Evolutionary conservation across 2,797 vertebrate species (phyloP), one percentile per base, ranked within the genome.

Genomic region (Jordanella pulchra): DNA sequence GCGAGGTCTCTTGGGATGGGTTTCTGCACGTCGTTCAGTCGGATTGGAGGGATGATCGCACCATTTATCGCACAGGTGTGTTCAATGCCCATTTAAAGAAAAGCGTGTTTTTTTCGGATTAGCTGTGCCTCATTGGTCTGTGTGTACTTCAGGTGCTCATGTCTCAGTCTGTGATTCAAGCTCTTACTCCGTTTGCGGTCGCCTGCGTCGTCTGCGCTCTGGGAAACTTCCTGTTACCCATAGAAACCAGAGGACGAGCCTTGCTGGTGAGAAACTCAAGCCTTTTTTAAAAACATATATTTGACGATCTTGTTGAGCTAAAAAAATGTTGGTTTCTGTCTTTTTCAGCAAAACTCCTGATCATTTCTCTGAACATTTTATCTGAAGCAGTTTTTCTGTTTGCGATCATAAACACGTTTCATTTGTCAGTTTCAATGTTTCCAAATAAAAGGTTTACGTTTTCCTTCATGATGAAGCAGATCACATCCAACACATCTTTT

Each of bases 41-140:
- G 96, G 1, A 93, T 98, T 1, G 98, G 98, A 39, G 97, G 97
- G 0, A 97, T 99, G 96, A 94, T 97, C 0, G 97, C 97, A 0
- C 98, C 98, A 0, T 99, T 99, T 81, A 97, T 98, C 61, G 94
- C 97, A 39, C 97, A 99, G 92, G 97, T 98, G 90, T 0, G 78
- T 77, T 55, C 0, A 13, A 3, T 11, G 7, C 66, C 32, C 44
- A 45, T 7, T 3, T 7, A 0, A 0, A 15, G n/a, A n/a, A 6
- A 32, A 18, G 0, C 1, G 0, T 39, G 32, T n/a, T 65, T 32
- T n/a, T 65, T 32, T 60, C 45, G 47, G n/a, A 35, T 58, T 50
- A 7, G n/a, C 12, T 14, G 21, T 53, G 1, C 66, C 3, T 76
- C 13, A 1, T 45, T 5, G 15, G 2, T 30, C 6, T 72, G 42